Percentiles rank a stretch among this genome's conserved stretches.
These are phyloP conservation scores for Pogonocichla stellata DNA, from an alignment of 2,113 vertebrate species.

Conservation along the genomic window DNA sequence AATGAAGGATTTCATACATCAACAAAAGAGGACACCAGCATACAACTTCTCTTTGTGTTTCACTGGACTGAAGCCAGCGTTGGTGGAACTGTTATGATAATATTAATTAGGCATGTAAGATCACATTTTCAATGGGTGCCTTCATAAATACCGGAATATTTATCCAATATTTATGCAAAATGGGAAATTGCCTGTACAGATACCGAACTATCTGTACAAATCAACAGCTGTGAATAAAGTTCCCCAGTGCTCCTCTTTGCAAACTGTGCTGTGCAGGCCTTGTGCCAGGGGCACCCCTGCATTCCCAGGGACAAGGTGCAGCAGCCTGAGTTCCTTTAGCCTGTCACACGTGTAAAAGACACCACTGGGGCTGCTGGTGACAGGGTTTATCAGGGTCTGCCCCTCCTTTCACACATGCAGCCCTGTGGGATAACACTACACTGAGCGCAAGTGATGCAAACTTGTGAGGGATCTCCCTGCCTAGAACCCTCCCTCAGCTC, in stretches of 20 bases:
- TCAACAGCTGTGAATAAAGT: not conserved
- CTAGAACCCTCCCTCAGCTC: not conserved
- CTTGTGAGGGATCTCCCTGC: not conserved
- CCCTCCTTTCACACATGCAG: not conserved
- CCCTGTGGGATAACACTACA: not conserved
- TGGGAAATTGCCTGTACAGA: not conserved
- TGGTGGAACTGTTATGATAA: slow-evolving; percentile 46
- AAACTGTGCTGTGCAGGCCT: not conserved
- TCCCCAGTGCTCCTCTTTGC: not conserved
- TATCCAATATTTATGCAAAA: not conserved
- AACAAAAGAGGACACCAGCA: slow-evolving; percentile 48
- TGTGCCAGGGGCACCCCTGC: not conserved
- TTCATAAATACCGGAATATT: slow-evolving; percentile 16
- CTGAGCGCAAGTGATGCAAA: not conserved
- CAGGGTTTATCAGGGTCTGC: not conserved
- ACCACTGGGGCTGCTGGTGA: not conserved
- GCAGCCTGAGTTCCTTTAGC: not conserved
- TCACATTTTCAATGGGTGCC: slow-evolving; percentile 45
- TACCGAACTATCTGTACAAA: not conserved
- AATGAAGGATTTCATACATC: slow-evolving; percentile 19
- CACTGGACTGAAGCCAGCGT: not conserved
- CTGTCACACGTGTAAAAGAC: fast-evolving
- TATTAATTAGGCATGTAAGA: slow-evolving; percentile 55
- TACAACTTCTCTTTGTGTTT: slow-evolving; percentile 52
- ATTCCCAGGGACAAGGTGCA: not conserved